These are phyloP conservation scores for Jaculus jaculus DNA, from an alignment of 2,113 vertebrate genomes.

Conservation along the genomic window DNA sequence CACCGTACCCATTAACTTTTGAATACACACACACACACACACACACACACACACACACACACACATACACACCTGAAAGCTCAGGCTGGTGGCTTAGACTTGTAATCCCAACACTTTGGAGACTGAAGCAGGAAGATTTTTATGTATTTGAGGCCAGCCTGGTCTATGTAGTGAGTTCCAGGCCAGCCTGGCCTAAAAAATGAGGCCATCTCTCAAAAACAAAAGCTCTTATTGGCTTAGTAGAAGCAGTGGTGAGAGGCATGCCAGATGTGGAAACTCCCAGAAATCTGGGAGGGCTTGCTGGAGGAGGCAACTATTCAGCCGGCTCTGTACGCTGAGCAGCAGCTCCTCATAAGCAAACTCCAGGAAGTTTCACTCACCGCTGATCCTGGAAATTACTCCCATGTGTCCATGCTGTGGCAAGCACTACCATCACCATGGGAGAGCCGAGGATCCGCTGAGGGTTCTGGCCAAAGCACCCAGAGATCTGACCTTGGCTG, in stretches of 20 bases:
- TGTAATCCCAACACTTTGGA: neutral
- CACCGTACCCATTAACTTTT: too few species aligned
- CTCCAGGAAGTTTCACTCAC: neutral
- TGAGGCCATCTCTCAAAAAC: neutral
- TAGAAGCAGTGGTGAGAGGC: neutral
- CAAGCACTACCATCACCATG: neutral
- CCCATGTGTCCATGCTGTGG: neutral
- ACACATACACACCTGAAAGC: neutral
- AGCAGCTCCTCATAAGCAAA: neutral
- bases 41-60: neutral
- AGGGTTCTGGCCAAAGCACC: neutral
- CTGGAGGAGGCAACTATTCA: neutral
- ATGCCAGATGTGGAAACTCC: neutral
- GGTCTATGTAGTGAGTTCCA: neutral
- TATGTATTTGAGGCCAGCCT: neutral
- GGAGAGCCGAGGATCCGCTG: neutral
- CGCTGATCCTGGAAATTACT: neutral
- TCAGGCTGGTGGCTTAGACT: neutral
- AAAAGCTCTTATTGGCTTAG: neutral
- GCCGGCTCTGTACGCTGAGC: neutral
- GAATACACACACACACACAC: neutral
- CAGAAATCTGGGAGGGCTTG: slow-evolving; percentile 35
- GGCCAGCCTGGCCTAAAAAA: neutral
- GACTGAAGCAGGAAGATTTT: neutral
- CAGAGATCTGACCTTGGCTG: neutral